A percentile compares a stretch with the other conserved stretches of the same genome.
These are phyloP conservation scores for Cryptophagus acutangulus DNA, from an alignment of 2,888 invertebrate genomes.

Conservation along the genomic window DNA sequence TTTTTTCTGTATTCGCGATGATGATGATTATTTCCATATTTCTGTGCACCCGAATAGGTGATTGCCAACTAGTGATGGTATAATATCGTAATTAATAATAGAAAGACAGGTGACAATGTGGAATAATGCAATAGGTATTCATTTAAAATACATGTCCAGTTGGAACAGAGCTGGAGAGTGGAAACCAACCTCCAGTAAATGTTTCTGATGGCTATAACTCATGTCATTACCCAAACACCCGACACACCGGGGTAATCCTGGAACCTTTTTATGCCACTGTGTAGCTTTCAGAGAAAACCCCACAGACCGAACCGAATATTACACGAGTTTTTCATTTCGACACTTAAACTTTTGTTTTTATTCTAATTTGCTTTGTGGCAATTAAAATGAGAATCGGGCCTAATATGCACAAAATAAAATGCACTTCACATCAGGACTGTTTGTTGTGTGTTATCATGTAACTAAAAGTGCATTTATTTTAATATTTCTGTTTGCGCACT, in stretches of 20 bases:
- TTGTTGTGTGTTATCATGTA: constrained; percentile 25
- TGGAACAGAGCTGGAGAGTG: constrained; percentile 20
- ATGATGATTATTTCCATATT: no score
- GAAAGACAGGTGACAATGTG: constrained; percentile 32
- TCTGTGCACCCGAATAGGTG: no score
- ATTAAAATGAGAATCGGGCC: background rate
- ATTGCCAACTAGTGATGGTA: background rate
- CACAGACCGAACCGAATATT: constrained; percentile 22
- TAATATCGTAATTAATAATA: constrained; percentile 25
- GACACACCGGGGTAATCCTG: constrained; percentile 29
- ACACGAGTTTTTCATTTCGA: constrained; percentile 19
- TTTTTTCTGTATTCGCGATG: no score
- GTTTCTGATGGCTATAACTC: constrained; percentile 47
- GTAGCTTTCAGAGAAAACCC: constrained; percentile 23
- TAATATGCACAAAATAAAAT: background rate
- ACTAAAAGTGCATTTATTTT: constrained; percentile 41
- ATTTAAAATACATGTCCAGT: constrained; percentile 31
- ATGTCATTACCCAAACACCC: constrained; percentile 38
- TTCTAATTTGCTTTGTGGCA: background rate
- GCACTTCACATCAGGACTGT: constrained; percentile 3
- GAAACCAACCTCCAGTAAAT: constrained; percentile 40
- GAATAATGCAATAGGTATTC: constrained; percentile 29
- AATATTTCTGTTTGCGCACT: constrained; percentile 42
- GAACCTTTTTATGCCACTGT: constrained; percentile 33
- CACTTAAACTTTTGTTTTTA: constrained; percentile 1